Base-by-base conservation (phyloP, 2,797 vertebrate genomes). In the Echeneis naucrates region DNA sequence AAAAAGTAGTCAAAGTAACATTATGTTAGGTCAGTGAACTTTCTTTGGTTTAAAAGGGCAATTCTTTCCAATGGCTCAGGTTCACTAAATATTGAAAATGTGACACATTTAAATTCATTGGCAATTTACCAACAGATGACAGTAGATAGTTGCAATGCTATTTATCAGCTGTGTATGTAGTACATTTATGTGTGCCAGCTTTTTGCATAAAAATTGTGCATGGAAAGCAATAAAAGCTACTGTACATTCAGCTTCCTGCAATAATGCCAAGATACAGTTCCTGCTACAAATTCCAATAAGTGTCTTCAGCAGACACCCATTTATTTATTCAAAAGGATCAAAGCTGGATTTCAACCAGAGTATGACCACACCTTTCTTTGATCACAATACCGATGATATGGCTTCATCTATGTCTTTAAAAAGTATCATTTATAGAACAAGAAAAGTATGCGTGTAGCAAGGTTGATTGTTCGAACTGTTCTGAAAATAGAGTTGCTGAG, bases 21-120 rank as follows among this genome's bases (percentile, higher is more conserved):
- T 86, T 88, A 84, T 76, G 23, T 77, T 66, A 82, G 82, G 84
- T 87, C 80, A 75, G 72, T 80, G 72, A 86, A 80, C 58, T 68
- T 78, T 26, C 45, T 24, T 6, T 47, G 48, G 59, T 82, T 84
- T 60, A 58, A 27, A 70, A 72, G 65, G 62, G 60, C 60, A 78
- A 68, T 68, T 37, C 62, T 84, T 79, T 80, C 72, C 33, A 55
- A 74, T 85, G 74, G 52, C 47, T 54, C 26, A 3, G 11, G 37
- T 74, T 75, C 62, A 67, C 66, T 80, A 62, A 81, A 48, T 68
- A 82, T 71, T 80, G 47, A 59, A 51, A 67, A 80, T 78, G 63
- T 81, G 75, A 80, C 75, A 72, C 38, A 71, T 82, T 84, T 71
- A 72, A 78, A 87, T 84, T 78, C 62, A 45, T 62, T 66, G 77